Percentiles rank a stretch among this genome's conserved stretches.
phyloP scores from a whole-genome alignment of 1,140 invertebrate genomes.

The Thaumatotibia leucotreta region DNA sequence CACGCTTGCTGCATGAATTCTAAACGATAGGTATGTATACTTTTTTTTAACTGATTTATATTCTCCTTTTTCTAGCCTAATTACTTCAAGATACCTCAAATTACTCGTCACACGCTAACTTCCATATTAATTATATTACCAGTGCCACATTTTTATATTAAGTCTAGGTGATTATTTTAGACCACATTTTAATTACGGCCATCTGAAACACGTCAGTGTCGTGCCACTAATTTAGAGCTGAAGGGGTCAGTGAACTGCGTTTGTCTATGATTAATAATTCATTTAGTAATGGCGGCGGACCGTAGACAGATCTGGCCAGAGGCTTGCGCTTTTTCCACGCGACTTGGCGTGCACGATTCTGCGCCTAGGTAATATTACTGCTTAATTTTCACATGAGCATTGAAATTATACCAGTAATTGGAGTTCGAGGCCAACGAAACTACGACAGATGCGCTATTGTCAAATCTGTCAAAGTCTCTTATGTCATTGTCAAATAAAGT shows the following conservation, averaged over 20 bases:
- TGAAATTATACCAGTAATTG: too few species aligned
- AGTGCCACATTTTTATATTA: not conserved
- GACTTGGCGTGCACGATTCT: not conserved
- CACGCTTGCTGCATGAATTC: too few species aligned
- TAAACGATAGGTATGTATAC: too few species aligned
- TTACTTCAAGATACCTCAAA: not conserved
- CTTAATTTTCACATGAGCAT: not conserved
- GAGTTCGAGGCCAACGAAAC: too few species aligned
- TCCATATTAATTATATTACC: not conserved
- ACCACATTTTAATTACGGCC: conserved; percentile 14
- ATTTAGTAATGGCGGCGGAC: conserved; percentile 46
- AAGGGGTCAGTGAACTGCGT: conserved; percentile 46
- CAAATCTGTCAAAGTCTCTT: too few species aligned
- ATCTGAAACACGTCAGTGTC: not conserved
- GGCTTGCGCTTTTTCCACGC: not conserved
- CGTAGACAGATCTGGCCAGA: conserved; percentile 33
- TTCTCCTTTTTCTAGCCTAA: not conserved
- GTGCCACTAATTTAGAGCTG: conserved; percentile 1
- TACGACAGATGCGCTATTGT: too few species aligned
- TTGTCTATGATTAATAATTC: conserved; percentile 64
- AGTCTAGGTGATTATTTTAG: not conserved
- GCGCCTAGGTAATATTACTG: not conserved
- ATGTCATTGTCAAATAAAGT: too few species aligned
- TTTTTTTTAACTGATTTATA: too few species aligned
- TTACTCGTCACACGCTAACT: not conserved